Evolutionary conservation across 1,140 invertebrate genomes (phyloP).

Genomic region (Lineus longissimus): DNA sequence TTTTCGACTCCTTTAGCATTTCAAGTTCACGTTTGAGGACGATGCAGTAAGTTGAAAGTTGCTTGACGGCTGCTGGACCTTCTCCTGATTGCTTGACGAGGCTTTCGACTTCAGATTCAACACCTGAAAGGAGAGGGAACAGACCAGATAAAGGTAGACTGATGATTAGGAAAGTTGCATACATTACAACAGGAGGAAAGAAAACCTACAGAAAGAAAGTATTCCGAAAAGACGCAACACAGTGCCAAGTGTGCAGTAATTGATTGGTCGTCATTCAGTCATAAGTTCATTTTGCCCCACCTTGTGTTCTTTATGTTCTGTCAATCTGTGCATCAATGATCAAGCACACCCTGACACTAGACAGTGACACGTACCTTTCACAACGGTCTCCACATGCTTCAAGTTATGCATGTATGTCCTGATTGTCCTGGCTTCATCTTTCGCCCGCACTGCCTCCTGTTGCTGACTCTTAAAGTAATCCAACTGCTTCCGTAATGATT

Average conservation of each 20-base stretch:
- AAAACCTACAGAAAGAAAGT: not conserved
- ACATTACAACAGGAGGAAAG: not conserved
- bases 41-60: slow-evolving; percentile 24
- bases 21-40: slow-evolving; percentile 15
- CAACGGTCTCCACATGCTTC: slow-evolving; percentile 24
- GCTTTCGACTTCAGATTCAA: slow-evolving; percentile 23
- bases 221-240: not conserved
- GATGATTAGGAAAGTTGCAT: not conserved
- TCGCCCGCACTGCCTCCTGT: slow-evolving; percentile 19
- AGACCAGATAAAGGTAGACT: not conserved
- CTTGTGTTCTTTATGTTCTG: not conserved
- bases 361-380: slow-evolving; percentile 30
- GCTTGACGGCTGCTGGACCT: slow-evolving; percentile 18
- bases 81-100: slow-evolving; percentile 22
- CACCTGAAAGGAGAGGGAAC: slow-evolving; percentile 22
- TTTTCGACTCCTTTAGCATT: not conserved
- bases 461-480: slow-evolving; percentile 24
- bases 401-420: slow-evolving; percentile 24
- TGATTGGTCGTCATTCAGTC: not conserved
- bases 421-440: slow-evolving; percentile 21
- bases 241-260: not conserved
- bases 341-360: no score
- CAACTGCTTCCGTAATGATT: slow-evolving; percentile 24
- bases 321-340: no score
- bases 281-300: not conserved